phyloP scores from a whole-genome alignment of 2,888 invertebrate genomes.

The Teleiodes luculella region DNA sequence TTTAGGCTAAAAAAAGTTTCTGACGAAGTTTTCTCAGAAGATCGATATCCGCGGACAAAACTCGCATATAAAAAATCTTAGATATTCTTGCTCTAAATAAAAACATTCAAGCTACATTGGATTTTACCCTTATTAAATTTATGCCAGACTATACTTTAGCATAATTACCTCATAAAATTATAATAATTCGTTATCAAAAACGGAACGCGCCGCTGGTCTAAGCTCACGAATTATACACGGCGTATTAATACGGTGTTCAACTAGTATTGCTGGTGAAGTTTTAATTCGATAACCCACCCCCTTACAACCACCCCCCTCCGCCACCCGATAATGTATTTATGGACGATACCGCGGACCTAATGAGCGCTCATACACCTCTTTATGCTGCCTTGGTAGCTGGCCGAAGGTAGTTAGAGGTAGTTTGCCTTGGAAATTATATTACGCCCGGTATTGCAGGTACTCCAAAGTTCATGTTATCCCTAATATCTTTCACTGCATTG shows the following conservation, averaged over 20 bases:
- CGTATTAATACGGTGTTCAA: conserved; percentile 77
- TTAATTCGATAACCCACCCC: conserved; percentile 72
- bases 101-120: too few species aligned
- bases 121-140: not conserved
- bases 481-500: too few species aligned
- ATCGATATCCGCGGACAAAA: too few species aligned
- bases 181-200: not conserved
- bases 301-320: conserved; percentile 26
- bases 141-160: too few species aligned
- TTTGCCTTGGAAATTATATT: not conserved
- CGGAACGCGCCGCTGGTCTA: conserved; percentile 60
- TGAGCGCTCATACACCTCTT: conserved; percentile 72
- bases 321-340: conserved; percentile 75
- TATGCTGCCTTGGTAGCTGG: conserved; percentile 45
- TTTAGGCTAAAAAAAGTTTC: too few species aligned
- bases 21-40: too few species aligned
- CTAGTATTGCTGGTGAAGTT: conserved; percentile 77
- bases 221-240: conserved; percentile 75
- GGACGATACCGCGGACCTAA: conserved; percentile 74
- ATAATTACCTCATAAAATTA: not conserved
- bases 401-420: not conserved
- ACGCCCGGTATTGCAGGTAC: not conserved
- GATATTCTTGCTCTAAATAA: too few species aligned
- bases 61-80: too few species aligned
- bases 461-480: too few species aligned